Conservation (phyloP, 1,140 invertebrate species). For the Homalodisca vitripennis region DNA sequence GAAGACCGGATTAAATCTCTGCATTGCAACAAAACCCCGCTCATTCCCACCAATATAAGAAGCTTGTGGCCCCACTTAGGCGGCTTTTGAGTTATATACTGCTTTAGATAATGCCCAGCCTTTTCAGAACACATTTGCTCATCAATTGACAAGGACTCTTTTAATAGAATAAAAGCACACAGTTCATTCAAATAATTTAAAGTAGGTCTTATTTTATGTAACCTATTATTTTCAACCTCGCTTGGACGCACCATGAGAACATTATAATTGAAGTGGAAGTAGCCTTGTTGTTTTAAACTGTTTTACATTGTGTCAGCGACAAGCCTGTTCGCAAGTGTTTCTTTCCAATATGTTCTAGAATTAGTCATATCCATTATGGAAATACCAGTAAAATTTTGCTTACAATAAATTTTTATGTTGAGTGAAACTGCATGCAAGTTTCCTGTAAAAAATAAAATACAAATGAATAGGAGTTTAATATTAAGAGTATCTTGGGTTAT, state of each 20-base stretch:
- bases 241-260: slow-evolving; percentile 2
- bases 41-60: slow-evolving; percentile 35
- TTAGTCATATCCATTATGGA: slow-evolving; percentile 29
- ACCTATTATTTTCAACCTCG: slow-evolving; percentile 23
- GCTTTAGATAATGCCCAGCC: slow-evolving; percentile 29
- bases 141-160: slow-evolving; percentile 33
- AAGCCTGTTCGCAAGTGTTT: slow-evolving; percentile 22
- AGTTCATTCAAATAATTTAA: slow-evolving; percentile 25
- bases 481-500: no score
- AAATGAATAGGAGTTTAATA: no score
- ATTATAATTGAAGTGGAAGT: slow-evolving; percentile 34
- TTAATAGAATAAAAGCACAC: slow-evolving; percentile 26
- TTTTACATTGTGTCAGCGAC: slow-evolving; percentile 31
- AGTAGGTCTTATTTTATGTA: slow-evolving; percentile 29
- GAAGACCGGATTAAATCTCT: slow-evolving; percentile 32
- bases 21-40: slow-evolving; percentile 40
- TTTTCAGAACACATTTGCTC: slow-evolving; percentile 34
- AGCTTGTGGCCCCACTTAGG: slow-evolving; percentile 41
- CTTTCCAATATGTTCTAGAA: slow-evolving; percentile 31
- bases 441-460: no score
- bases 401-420: no score
- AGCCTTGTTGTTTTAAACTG: slow-evolving; percentile 29
- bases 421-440: no score
- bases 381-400: no score
- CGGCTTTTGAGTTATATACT: slow-evolving; percentile 41